Evolutionary conservation across 2,113 vertebrate species (phyloP), one percentile per base, ranked within the genome.

Genomic region (Mixornis gularis): DNA sequence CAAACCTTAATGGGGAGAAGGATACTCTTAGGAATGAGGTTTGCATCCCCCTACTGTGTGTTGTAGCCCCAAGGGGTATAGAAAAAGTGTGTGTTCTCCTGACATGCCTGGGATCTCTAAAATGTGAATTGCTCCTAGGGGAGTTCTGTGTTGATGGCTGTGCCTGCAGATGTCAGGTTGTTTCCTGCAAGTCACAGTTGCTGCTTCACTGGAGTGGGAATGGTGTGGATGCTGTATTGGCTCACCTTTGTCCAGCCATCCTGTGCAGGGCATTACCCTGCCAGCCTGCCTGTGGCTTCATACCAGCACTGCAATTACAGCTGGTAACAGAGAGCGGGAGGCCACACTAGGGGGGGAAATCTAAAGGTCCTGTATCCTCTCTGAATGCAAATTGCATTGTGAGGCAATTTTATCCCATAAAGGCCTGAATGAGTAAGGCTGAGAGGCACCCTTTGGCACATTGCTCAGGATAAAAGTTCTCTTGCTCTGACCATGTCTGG

Each of bases 161-260:
- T 30, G 17, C 41, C 29, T 78, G 46, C 22, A 24, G 22, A 24
- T 48, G 46, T 48, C 46, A 12, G 46, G 46, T 48, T 48, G 22
- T 48, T n/a, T 14, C 41, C 32, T 73, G 30, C 38, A 73, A 48
- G 48, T 68, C 65, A n/a, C 0, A 0, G 19, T 27, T 81, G 30
- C n/a, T 14, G 36, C 26, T 40, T 32, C 27, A 0, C 18, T 86
- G 46, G 64, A 70, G 36, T 59, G 25, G n/a, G 41, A 84, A 58
- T 1, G 3, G 27, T 16, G 4, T 64, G 65, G 30, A 17, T 0
- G 2, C 15, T 30, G 13, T 48, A 40, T 9, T 38, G 59, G 29
- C 60, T 34, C 19, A 21, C 44, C 26, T 81, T 64, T 79, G 26
- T 60, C 79, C 34, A 13, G 49, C 36, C 7, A 6, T 46, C 29